These are phyloP conservation scores for Diuraphis noxia DNA, from an alignment of 1,140 invertebrate species.

Conservation along the genomic window DNA sequence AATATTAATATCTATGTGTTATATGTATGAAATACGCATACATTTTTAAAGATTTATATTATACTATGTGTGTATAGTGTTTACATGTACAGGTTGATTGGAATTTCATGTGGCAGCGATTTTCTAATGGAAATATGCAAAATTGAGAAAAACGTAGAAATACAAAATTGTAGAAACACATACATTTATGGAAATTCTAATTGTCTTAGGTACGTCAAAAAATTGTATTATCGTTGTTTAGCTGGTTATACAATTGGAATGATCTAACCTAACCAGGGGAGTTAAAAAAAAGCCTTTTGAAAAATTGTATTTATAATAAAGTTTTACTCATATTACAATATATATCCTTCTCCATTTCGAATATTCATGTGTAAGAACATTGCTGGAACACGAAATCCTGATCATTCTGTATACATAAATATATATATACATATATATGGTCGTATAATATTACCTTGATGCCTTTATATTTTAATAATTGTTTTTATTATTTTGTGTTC, in stretches of 20 bases:
- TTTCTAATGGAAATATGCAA: neutral
- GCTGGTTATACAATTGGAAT: neutral
- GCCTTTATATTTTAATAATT: neutral
- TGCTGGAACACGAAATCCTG: neutral
- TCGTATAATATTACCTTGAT: constrained; percentile 12
- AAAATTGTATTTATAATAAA: neutral
- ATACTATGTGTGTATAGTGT: neutral
- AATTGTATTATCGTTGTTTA: neutral
- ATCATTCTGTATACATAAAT: neutral
- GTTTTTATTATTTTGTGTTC: constrained; percentile 28
- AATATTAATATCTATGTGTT: neutral
- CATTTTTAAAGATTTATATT: neutral
- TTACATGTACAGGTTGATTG: neutral
- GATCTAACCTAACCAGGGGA: neutral
- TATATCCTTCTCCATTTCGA: neutral
- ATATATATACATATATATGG: neutral
- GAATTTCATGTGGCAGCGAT: neutral
- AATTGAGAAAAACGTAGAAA: neutral
- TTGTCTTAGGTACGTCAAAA: neutral
- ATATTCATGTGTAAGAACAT: neutral
- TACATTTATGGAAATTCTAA: neutral
- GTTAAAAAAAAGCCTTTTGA: neutral
- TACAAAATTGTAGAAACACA: neutral
- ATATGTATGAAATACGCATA: neutral
- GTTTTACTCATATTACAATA: neutral